Conservation (phyloP, 1,140 invertebrate genomes). For the Drosophila funebris region DNA sequence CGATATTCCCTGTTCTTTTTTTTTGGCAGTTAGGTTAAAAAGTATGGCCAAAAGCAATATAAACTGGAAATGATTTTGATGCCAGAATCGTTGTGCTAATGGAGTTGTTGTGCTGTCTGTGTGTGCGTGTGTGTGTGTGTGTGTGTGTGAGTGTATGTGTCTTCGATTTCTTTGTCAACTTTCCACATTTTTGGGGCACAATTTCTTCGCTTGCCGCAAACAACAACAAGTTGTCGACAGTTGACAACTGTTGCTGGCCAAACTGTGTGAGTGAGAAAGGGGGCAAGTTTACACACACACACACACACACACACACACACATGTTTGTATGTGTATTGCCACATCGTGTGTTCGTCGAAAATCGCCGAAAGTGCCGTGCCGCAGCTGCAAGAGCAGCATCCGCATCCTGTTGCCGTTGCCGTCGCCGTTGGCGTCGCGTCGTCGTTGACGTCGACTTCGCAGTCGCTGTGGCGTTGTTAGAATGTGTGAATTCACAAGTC, state of each 20-base stretch:
- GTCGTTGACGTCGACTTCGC: conserved; percentile 5
- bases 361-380: conserved; percentile 72
- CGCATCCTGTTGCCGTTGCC: conserved; percentile 12
- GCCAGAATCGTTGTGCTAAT: conserved; percentile 27
- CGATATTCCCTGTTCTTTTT: conserved; percentile 14
- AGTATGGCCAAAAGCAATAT: conserved; percentile 24
- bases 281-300: not conserved
- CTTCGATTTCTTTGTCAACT: conserved; percentile 20
- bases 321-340: conserved; percentile 1
- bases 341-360: conserved; percentile 58
- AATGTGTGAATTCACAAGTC: conserved; percentile 74
- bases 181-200: not conserved
- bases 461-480: conserved; percentile 51
- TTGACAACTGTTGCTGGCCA: conserved; percentile 71
- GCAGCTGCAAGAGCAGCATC: conserved; percentile 16
- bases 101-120: conserved; percentile 19
- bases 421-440: conserved; percentile 22
- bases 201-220: conserved; percentile 15
- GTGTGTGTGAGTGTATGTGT: conserved; percentile 6
- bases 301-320: no score
- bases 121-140: not conserved
- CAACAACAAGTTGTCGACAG: conserved; percentile 68
- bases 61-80: conserved; percentile 49
- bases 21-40: conserved; percentile 4
- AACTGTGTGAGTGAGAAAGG: not conserved